Percentiles rank a stretch among this genome's conserved stretches.
Conservation (phyloP, 2,797 vertebrate species). For the Gymnoscopelus braueri region DNA sequence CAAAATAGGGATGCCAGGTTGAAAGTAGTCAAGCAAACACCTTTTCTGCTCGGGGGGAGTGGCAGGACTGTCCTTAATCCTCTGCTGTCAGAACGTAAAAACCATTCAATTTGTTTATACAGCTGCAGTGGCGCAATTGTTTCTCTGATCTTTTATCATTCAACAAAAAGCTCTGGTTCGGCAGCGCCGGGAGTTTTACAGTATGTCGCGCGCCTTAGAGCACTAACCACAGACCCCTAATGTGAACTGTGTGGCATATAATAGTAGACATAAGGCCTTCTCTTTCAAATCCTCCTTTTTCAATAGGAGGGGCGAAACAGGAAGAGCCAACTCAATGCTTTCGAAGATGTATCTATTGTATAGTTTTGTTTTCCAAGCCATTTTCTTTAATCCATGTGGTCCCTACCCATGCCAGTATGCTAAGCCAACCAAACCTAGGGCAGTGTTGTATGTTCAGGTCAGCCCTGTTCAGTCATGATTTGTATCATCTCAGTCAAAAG, state of each 20-base stretch:
- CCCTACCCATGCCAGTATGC: neutral
- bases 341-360: neutral
- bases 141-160: constrained; percentile 54
- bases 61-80: constrained; percentile 27
- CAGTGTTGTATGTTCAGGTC: neutral
- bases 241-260: constrained; percentile 8
- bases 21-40: neutral
- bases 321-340: neutral
- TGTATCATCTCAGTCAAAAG: constrained; percentile 26
- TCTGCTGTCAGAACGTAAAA: constrained; percentile 28
- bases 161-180: constrained; percentile 52
- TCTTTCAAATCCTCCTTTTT: constrained; percentile 11
- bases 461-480: constrained; percentile 8
- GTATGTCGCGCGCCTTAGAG: constrained; percentile 6
- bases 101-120: constrained; percentile 60
- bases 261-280: constrained; percentile 4
- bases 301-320: constrained; percentile 4
- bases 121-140: constrained; percentile 63
- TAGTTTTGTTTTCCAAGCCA: neutral
- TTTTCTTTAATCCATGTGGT: neutral
- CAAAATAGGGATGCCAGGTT: too few relatives aligned
- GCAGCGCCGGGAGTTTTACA: constrained; percentile 25
- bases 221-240: constrained; percentile 42
- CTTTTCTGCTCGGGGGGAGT: constrained; percentile 15
- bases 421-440: constrained; percentile 21